These are phyloP conservation scores for Caenorhabditis sp. DNA, from an alignment of 2,888 invertebrate species.

Conservation along the genomic window DNA sequence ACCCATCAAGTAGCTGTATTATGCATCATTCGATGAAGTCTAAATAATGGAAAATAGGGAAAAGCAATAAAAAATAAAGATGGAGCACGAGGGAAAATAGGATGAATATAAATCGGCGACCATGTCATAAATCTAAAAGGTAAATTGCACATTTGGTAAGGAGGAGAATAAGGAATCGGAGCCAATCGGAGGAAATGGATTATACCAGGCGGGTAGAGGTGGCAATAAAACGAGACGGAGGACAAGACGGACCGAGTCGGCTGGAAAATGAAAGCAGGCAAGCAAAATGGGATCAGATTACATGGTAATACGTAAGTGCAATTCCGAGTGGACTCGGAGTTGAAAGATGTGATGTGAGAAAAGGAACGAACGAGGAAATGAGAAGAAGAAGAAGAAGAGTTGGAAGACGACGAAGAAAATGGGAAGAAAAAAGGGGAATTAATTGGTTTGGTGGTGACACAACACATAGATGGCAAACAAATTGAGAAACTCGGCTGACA, in stretches of 20 bases:
- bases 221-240: slow-evolving; percentile 31
- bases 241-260: slow-evolving; percentile 32
- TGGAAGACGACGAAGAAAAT: not conserved
- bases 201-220: slow-evolving; percentile 32
- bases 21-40: slow-evolving; percentile 51
- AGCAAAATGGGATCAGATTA: slow-evolving; percentile 49
- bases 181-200: not conserved
- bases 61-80: slow-evolving; percentile 7
- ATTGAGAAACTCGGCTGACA: slow-evolving; percentile 4
- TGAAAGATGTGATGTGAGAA: slow-evolving; percentile 14
- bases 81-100: not conserved
- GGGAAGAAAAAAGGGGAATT: slow-evolving; percentile 31
- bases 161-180: too few relatives aligned
- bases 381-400: slow-evolving; percentile 13
- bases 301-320: slow-evolving; percentile 58
- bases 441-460: slow-evolving; percentile 38
- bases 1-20: slow-evolving; percentile 67
- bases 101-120: slow-evolving; percentile 3
- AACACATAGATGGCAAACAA: slow-evolving; percentile 4
- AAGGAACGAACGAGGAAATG: slow-evolving; percentile 26
- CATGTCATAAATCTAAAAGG: slow-evolving; percentile 36
- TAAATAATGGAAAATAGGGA: slow-evolving; percentile 34
- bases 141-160: not conserved
- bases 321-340: slow-evolving; percentile 20
- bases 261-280: slow-evolving; percentile 46